Percentiles rank a stretch among this genome's conserved stretches.
These are phyloP conservation scores for Nephrotoma appendiculata DNA, from an alignment of 2,888 invertebrate species.

Conservation along the genomic window DNA sequence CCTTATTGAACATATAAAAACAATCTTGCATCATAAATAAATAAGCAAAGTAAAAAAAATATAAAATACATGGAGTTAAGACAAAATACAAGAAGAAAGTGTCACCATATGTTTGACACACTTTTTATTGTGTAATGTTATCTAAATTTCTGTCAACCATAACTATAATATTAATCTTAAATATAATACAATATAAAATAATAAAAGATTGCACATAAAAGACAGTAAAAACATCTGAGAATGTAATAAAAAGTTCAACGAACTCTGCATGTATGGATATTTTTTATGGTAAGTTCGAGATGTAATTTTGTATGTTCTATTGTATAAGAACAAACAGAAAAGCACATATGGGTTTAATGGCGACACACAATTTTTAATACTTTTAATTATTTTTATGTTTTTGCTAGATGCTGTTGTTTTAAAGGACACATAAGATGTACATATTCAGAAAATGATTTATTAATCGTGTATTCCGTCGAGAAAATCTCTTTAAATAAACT, in stretches of 20 bases:
- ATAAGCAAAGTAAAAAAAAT: not conserved
- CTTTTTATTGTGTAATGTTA: not conserved
- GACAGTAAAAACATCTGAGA: not conserved
- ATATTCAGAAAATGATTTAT: no score
- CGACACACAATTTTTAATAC: not conserved
- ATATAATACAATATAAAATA: not conserved
- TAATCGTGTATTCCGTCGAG: no score
- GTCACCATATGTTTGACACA: conserved; percentile 3
- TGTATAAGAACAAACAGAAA: not conserved
- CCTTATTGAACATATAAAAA: not conserved
- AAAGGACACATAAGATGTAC: no score
- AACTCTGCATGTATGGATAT: not conserved
- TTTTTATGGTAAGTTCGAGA: not conserved
- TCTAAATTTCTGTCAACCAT: conserved; percentile 1
- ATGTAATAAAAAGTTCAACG: not conserved
- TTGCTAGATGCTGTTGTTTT: not conserved
- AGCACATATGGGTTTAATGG: not conserved
- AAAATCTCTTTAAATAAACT: no score
- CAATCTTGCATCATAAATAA: not conserved
- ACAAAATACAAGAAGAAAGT: conserved; percentile 1
- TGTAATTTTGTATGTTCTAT: not conserved
- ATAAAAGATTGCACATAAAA: not conserved
- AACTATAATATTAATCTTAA: conserved; percentile 3
- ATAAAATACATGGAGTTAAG: not conserved
- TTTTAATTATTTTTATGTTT: not conserved